phyloP scores from a whole-genome alignment of 53 echinoderm and acorn worm species.

The Paelopatides confundens region DNA sequence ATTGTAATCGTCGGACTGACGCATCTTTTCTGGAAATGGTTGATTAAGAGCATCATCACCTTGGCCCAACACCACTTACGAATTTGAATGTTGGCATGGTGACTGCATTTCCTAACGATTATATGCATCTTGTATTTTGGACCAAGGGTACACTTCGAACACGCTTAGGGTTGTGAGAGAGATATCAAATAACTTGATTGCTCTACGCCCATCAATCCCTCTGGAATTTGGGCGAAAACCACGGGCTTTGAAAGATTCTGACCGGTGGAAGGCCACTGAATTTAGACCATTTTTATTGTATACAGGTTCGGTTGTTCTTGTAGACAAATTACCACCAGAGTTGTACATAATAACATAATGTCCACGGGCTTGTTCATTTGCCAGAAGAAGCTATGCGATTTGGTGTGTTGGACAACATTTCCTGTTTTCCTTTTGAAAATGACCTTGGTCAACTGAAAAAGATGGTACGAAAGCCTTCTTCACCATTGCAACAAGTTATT shows the following conservation, averaged over 20 bases:
- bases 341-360: conserved; percentile 48
- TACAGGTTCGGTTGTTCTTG: conserved; percentile 61
- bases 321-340: neutral
- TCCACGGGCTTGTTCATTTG: conserved; percentile 48
- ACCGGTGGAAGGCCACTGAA: conserved; percentile 77
- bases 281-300: conserved; percentile 69
- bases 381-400: conserved; percentile 27
- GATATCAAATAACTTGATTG: neutral
- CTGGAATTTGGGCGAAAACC: conserved; percentile 56
- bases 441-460: conserved; percentile 34
- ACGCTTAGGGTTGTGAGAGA: conserved; percentile 7
- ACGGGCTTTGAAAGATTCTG: conserved; percentile 55
- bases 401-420: conserved; percentile 55
- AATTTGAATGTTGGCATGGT: neutral
- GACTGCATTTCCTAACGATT: conserved; percentile 9
- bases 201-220: neutral
- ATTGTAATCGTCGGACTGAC: neutral
- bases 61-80: neutral
- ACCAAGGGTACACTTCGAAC: conserved; percentile 20
- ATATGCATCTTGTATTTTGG: conserved; percentile 49
- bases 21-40: neutral
- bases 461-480: conserved; percentile 42
- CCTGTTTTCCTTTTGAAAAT: conserved; percentile 52
- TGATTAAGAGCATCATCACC: neutral
- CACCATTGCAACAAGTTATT: conserved; percentile 19